Evolutionary conservation across 2,888 invertebrate genomes (phyloP), one percentile per base, ranked within the genome.

Genomic region (Nycteola revayana): DNA sequence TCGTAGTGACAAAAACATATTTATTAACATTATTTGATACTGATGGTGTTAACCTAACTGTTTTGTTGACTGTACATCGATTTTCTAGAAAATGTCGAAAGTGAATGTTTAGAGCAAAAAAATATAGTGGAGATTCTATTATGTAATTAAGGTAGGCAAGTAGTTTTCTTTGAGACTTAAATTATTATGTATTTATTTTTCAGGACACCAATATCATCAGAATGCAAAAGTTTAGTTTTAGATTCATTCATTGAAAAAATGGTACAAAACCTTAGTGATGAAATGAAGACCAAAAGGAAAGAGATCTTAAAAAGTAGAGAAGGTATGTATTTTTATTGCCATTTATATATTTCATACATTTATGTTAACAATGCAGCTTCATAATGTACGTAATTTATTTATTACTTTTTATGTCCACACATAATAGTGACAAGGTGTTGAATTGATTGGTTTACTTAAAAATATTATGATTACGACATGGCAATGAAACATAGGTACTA

Each of bases 171-270:
- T n/a, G n/a, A n/a, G n/a, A n/a, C n/a, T n/a, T n/a, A n/a, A n/a
- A n/a, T n/a, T n/a, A n/a, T n/a, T n/a, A n/a, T n/a, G n/a, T 36
- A 7, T 17, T 9, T n/a, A 8, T 23, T 25, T 66, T 70, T 23
- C 66, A 88, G 88, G 40, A 29, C 75, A 10, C 35, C 60, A 1
- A 87, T 87, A 40, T 63, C 67, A 7, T 87, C 90, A 0, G 87
- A 91, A 65, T 91, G 90, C 46, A 89, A 87, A 31, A 92, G 93
- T 18, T 68, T 93, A 35, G 93, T 93, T 2, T 60, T 95, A 36
- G 94, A 95, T 60, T 92, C 92, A 45, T 93, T 94, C 50, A 94
- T 95, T 32, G 92, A 93, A 11, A 92, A 91, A 75, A 92, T 94
- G 89, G 89, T 92, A 9, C 90, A 91, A 48, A 91, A 86, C 48